Evolutionary conservation across 2,888 invertebrate species (phyloP), one percentile per base, ranked within the genome.

Genomic region (Drymonia ruficornis): DNA sequence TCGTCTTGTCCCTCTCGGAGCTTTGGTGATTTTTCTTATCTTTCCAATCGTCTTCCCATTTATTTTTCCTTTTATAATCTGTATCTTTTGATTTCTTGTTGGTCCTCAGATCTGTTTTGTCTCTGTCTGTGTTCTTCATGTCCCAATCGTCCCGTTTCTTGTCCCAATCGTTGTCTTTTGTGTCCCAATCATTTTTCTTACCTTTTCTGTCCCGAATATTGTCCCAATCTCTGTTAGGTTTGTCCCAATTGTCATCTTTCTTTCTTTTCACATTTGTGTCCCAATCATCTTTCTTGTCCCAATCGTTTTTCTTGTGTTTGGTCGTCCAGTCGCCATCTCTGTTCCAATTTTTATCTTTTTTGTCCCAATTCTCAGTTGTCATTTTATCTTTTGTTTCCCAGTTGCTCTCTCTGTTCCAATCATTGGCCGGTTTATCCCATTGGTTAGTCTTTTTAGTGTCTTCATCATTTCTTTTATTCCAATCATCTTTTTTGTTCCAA

Each of bases 121-220:
- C 23, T 19, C 49, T 51, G 51, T 54, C 40, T 53, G 38, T 31
- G 15, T 45, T 43, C 11, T 12, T 50, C 1, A 18, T 42, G 49
- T 59, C 11, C 63, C 61, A 44, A 54, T 61, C 0, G 50, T 16
- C 44, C 12, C 42, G 49, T 16, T 48, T 46, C 8, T n/a, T 31
- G 28, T 64, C 31, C 42, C 40, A 43, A 28, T 45, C 8, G 11
- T 55, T 19, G 29, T 50, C 53, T 51, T 55, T 52, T 2, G 18
- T 45, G 49, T 59, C 11, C 63, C 61, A 44, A 52, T 62, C 0
- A 50, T 16, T 61, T 53, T 42, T 63, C 63, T 55, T 50, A 8
- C 62, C 51, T 31, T 55, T 44, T 55, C 42, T 45, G 49, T 59
- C 12, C 62, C 61, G 42, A 52, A 59, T 0, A 52, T n/a, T 61